Percentiles rank a stretch among this genome's conserved stretches.
Evolutionary conservation across 1,140 invertebrate species (phyloP).

Genomic region (Diorhabda elongata): DNA sequence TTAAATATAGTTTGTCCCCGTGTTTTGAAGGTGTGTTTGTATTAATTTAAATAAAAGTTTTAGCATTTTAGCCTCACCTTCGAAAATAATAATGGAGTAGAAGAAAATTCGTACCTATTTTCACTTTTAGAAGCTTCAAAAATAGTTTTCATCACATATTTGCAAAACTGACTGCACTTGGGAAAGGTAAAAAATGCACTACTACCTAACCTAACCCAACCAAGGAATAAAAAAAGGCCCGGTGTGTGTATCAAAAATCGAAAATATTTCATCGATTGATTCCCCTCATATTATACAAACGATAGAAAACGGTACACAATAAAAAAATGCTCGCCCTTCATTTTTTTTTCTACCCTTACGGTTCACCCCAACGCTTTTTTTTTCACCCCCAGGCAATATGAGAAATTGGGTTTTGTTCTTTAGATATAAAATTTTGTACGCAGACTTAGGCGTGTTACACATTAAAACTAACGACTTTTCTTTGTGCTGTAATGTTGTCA

Average conservation of each 20-base stretch:
- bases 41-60: no score
- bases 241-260: slow-evolving; percentile 19
- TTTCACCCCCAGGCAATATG: slow-evolving; percentile 22
- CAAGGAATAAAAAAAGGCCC: slow-evolving; percentile 16
- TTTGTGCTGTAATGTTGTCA: slow-evolving; percentile 22
- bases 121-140: no score
- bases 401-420: slow-evolving; percentile 24
- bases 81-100: no score
- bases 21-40: no score
- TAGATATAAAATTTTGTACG: slow-evolving; percentile 23
- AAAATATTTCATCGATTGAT: slow-evolving; percentile 24
- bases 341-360: slow-evolving; percentile 21
- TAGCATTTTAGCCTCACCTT: no score
- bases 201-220: slow-evolving; percentile 20
- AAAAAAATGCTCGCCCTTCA: slow-evolving; percentile 23
- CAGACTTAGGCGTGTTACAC: slow-evolving; percentile 24
- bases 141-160: no score
- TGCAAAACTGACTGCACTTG: slow-evolving; percentile 6
- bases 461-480: slow-evolving; percentile 26
- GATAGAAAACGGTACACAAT: slow-evolving; percentile 23
- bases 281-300: slow-evolving; percentile 13
- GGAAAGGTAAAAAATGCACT: slow-evolving; percentile 24
- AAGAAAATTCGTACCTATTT: no score
- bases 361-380: slow-evolving; percentile 21
- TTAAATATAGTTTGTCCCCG: no score